Evolutionary conservation across 2,797 vertebrate species (phyloP).

Genomic region (Sparidentex hasta): DNA sequence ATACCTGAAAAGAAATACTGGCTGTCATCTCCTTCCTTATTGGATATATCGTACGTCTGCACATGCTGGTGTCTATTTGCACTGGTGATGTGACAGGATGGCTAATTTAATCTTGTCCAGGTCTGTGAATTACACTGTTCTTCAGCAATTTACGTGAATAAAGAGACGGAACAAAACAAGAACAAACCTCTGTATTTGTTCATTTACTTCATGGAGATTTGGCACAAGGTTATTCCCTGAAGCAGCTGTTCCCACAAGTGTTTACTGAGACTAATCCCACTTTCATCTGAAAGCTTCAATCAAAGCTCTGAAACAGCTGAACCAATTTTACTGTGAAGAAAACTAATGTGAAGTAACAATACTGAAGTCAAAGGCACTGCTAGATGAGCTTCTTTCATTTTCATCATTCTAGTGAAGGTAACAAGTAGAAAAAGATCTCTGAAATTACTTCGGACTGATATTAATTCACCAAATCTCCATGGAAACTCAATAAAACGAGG

Average conservation of each 20-base stretch:
- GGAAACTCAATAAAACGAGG: background rate
- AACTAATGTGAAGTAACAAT: too few relatives aligned
- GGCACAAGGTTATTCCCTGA: background rate
- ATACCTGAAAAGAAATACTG: constrained; percentile 87
- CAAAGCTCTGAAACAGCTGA: background rate
- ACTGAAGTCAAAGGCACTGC: too few relatives aligned
- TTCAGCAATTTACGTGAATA: background rate
- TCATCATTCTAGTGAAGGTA: background rate
- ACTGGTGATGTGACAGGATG: background rate
- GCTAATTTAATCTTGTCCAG: background rate
- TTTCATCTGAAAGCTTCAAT: background rate
- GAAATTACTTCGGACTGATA: background rate
- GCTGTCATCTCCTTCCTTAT: background rate
- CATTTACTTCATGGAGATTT: background rate
- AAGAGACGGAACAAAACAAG: background rate
- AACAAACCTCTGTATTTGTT: background rate
- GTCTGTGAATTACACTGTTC: background rate
- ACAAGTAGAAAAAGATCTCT: background rate
- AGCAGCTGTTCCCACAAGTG: background rate
- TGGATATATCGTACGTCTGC: background rate
- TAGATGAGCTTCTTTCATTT: background rate
- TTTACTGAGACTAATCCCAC: background rate
- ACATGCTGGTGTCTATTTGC: too few relatives aligned
- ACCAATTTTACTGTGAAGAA: too few relatives aligned
- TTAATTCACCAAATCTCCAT: background rate